phyloP scores from a whole-genome alignment of 2,797 vertebrate genomes.

The Squalus acanthias region DNA sequence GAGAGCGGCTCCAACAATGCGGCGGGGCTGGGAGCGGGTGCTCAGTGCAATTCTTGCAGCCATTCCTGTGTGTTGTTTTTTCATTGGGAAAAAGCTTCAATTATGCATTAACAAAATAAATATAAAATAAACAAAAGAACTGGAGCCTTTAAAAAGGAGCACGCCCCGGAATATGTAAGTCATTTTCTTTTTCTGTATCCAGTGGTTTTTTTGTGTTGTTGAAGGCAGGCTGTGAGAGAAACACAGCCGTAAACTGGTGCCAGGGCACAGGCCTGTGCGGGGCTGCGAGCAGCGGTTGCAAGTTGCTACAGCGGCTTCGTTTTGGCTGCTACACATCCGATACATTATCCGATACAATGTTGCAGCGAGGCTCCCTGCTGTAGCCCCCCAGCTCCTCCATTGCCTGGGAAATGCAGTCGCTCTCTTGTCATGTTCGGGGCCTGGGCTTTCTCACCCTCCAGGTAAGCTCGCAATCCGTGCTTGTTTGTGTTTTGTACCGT shows the following conservation, averaged over 20 bases:
- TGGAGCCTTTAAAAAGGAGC: neutral
- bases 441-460: neutral
- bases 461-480: neutral
- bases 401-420: neutral
- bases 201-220: neutral
- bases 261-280: neutral
- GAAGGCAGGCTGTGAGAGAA: neutral
- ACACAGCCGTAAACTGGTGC: neutral
- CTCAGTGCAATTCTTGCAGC: neutral
- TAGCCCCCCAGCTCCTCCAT: neutral
- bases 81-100: neutral
- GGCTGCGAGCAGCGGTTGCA: neutral
- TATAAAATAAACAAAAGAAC: neutral
- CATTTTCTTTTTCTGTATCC: neutral
- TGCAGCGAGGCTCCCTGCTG: neutral
- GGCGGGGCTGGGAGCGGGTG: neutral
- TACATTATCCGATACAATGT: neutral
- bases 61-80: neutral
- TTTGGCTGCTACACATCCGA: neutral
- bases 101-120: neutral
- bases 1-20: neutral
- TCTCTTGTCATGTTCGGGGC: slow-evolving; percentile 1
- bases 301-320: neutral
- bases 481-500: neutral
- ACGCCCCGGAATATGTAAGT: neutral